Evolutionary conservation across 2,113 vertebrate species (phyloP).

Genomic region (Caretta caretta): DNA sequence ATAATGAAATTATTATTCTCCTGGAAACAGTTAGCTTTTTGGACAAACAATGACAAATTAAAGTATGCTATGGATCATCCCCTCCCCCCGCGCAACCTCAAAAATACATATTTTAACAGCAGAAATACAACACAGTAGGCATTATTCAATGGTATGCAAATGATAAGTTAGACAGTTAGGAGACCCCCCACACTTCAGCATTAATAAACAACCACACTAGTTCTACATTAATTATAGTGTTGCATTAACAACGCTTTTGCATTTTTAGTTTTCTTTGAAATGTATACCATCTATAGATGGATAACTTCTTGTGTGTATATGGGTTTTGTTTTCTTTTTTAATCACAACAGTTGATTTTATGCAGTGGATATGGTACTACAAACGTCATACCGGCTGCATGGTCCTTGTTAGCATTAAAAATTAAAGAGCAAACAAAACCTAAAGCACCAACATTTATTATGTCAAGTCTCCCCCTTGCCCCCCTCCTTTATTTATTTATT

Average conservation of each 20-base stretch:
- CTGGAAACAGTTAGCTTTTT: background rate
- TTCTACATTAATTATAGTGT: constrained; percentile 30
- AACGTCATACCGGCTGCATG: constrained; percentile 53
- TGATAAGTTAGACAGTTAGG: constrained; percentile 59
- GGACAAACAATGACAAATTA: constrained; percentile 62
- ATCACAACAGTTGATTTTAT: background rate
- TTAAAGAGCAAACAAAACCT: constrained; percentile 83
- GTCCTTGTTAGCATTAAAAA: constrained; percentile 74
- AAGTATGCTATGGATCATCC: background rate
- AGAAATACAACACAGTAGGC: constrained; percentile 65
- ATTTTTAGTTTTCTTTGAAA: constrained; percentile 54
- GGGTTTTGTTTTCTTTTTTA: background rate
- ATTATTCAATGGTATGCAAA: constrained; percentile 60
- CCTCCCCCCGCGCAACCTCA: background rate
- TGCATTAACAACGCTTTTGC: constrained; percentile 4
- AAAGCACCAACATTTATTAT: constrained; percentile 88
- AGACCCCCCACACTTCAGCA: constrained; percentile 49
- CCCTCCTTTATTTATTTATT: constrained; percentile 14
- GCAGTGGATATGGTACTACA: constrained; percentile 41
- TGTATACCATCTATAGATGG: background rate
- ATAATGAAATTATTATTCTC: rapidly evolving
- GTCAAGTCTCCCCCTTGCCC: constrained; percentile 73
- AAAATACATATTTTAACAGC: constrained; percentile 62
- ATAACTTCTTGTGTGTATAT: background rate
- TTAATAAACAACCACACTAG: constrained; percentile 46